These are phyloP conservation scores for Cryptocephalus primarius DNA, from an alignment of 2,888 invertebrate species.

Conservation along the genomic window DNA sequence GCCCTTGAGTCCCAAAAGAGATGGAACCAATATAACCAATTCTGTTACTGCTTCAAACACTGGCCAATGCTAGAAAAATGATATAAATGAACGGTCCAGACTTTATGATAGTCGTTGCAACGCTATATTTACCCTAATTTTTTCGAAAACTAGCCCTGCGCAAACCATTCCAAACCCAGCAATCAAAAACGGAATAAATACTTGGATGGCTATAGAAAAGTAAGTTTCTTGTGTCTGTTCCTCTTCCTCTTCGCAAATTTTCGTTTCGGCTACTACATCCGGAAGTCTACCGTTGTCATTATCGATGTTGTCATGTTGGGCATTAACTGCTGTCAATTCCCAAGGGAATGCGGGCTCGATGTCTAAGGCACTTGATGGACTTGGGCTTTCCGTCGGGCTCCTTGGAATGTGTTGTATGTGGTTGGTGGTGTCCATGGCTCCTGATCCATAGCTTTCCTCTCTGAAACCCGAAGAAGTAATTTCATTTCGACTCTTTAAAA, in stretches of 20 bases:
- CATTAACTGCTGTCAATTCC: constrained; percentile 29
- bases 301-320: constrained; percentile 25
- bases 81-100: neutral
- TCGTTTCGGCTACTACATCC: constrained; percentile 43
- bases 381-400: constrained; percentile 24
- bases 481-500: too few species aligned
- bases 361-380: constrained; percentile 32
- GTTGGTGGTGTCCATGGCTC: constrained; percentile 35
- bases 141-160: constrained; percentile 63
- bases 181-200: constrained; percentile 59
- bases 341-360: constrained; percentile 26
- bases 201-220: constrained; percentile 52
- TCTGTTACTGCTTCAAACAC: constrained; percentile 60
- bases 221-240: constrained; percentile 45
- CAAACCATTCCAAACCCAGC: constrained; percentile 72
- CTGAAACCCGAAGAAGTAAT: constrained; percentile 16
- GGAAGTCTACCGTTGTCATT: constrained; percentile 41
- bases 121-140: constrained; percentile 47
- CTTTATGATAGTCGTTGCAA: neutral
- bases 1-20: constrained; percentile 68
- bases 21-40: constrained; percentile 64
- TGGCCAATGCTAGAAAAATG: constrained; percentile 51
- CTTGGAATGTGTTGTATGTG: constrained; percentile 29
- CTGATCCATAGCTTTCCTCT: constrained; percentile 36
- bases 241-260: constrained; percentile 33